phyloP scores from a whole-genome alignment of 30 jellyfish, hydroid and myxozoan genomes.

The Nemopilema nomurai region DNA sequence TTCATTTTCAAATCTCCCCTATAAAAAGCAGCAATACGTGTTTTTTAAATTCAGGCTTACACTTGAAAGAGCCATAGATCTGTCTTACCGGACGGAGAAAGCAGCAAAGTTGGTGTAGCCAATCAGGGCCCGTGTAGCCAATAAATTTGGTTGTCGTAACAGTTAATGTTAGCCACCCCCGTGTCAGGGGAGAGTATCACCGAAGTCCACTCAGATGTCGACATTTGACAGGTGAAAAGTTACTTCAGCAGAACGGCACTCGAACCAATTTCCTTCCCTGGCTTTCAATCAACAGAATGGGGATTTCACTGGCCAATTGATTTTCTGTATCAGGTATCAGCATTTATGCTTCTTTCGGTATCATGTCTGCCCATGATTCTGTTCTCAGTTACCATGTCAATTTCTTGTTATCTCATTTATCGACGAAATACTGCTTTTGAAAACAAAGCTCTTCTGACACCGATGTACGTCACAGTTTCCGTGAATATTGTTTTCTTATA shows the following conservation, averaged over 20 bases:
- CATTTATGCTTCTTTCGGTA: not conserved
- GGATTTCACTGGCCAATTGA: not conserved
- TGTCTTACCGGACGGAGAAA: no score
- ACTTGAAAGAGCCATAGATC: no score
- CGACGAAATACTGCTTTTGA: not conserved
- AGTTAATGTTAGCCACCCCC: not conserved
- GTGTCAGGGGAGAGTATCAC: not conserved
- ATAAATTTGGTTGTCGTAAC: not conserved
- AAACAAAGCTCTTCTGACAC: no score
- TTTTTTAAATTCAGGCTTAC: no score
- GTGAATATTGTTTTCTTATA: no score
- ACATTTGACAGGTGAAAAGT: not conserved
- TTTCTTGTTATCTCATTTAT: not conserved
- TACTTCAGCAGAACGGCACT: not conserved
- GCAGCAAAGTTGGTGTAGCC: no score
- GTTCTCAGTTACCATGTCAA: not conserved
- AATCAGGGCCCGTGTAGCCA: not conserved
- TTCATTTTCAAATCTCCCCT: no score
- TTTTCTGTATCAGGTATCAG: not conserved
- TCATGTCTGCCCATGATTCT: not conserved
- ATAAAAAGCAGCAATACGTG: no score
- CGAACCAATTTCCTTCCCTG: not conserved
- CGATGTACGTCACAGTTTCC: no score
- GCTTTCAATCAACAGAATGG: not conserved
- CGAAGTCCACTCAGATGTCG: not conserved